Evolutionary conservation across 2,113 vertebrate genomes (phyloP).

Genomic region (Oryzias melastigma): DNA sequence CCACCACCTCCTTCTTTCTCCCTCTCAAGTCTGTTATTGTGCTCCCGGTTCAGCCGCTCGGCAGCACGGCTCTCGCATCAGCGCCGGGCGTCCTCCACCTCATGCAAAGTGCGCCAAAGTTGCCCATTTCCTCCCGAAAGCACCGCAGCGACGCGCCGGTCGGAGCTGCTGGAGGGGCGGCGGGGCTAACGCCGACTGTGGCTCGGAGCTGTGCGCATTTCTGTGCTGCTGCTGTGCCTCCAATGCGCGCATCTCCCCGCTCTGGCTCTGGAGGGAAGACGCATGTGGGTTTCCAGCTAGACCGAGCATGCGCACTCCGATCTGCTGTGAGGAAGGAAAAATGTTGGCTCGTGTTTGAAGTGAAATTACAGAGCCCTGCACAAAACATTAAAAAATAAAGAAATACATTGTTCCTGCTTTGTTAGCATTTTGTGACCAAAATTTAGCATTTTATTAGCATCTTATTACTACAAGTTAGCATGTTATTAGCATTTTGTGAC

Average conservation of each 20-base stretch:
- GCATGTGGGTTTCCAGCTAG: slow-evolving; percentile 56
- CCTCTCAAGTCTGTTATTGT: slow-evolving; percentile 35
- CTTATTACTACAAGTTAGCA: too few relatives aligned
- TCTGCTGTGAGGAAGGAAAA: background rate
- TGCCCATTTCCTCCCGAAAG: slow-evolving; percentile 47
- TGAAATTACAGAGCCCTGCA: background rate
- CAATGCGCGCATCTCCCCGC: slow-evolving; percentile 52
- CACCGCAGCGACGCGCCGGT: slow-evolving; percentile 22
- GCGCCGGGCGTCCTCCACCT: slow-evolving; percentile 29
- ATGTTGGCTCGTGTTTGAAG: slow-evolving; percentile 8
- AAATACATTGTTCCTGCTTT: too few relatives aligned
- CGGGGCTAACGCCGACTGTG: slow-evolving; percentile 17
- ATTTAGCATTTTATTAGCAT: too few relatives aligned
- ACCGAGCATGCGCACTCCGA: slow-evolving; percentile 58
- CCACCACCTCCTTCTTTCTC: background rate
- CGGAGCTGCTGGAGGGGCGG: slow-evolving; percentile 1
- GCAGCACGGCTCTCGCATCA: slow-evolving; percentile 34
- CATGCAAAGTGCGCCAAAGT: slow-evolving; percentile 58
- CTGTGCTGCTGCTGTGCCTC: slow-evolving; percentile 30
- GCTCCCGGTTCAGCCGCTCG: slow-evolving; percentile 50
- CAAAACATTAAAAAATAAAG: too few relatives aligned
- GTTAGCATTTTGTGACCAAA: too few relatives aligned
- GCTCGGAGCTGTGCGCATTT: slow-evolving; percentile 34
- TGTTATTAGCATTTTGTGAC: too few relatives aligned
- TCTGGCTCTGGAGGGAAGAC: slow-evolving; percentile 29